Base-by-base conservation (phyloP, 2,888 invertebrate species). In the Cryptus armator region DNA sequence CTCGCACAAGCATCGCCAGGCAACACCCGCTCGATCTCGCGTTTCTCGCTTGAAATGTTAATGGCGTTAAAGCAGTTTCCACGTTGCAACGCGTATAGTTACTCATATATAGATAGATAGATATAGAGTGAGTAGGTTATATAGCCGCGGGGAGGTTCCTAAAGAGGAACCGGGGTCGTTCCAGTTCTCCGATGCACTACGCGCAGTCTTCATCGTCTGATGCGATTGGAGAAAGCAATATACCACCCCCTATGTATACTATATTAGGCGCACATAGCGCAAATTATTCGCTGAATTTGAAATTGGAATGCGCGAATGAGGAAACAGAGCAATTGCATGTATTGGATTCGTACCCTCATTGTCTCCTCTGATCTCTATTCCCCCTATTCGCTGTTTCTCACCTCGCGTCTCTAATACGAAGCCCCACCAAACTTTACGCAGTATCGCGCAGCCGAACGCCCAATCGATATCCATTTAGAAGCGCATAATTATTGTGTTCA, bases 11-110 rank as follows among this genome's bases (percentile, higher is more conserved):
- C 48, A 80, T 48, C 48, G 12, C 62, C 43, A 72, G 37, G 56
- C 68, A 87, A 87, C 37, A 86, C 85, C 77, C 84, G 84, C 81
- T 85, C 86, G 87, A 87, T 88, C 85, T 59, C 43, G 86, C 85
- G 85, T 88, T 86, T 43, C 77, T 24, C 67, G 62, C 83, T 87
- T 91, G 90, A 91, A 91, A 91, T 90, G 90, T 92, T 92, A 90
- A 92, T 91, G 86, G 89, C 86, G 89, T 90, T 91, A 90, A 91
- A 89, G 88, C 88, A 89, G 89, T 91, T 92, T 91, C 90, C 89
- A 86, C 87, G 88, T 90, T 76, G 48, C 59, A 2, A 10, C 10
- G 12, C 32, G 59, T 24, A 14, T 59, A 14, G 14, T 29, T 29
- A n/a, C 59, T n/a, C 29, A 12, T 19, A 29, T 62, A 62, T n/a